A percentile compares a stretch with the other conserved stretches of the same genome.
phyloP scores from a whole-genome alignment of 2,113 vertebrate genomes.

The Gallinago media region DNA sequence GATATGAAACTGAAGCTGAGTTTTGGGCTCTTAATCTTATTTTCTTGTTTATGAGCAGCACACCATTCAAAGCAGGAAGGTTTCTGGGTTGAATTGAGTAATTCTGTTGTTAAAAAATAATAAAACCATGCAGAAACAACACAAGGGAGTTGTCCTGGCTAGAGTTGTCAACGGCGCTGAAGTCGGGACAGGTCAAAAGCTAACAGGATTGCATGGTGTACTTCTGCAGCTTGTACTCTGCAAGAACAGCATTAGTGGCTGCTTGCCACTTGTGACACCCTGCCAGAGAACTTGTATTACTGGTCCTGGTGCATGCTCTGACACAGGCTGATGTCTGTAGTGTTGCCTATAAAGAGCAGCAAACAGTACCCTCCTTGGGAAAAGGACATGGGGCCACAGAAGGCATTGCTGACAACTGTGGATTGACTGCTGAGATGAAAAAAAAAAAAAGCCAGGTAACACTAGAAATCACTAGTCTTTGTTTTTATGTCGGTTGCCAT shows the following conservation, averaged over 20 bases:
- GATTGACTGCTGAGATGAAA: background rate
- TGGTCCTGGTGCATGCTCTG: background rate
- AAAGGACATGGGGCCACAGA: background rate
- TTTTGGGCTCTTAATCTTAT: background rate
- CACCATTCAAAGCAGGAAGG: background rate
- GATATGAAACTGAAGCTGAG: background rate
- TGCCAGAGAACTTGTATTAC: background rate
- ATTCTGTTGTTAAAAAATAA: background rate
- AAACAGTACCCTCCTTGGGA: background rate
- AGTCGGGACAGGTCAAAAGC: background rate
- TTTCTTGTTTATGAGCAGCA: rapidly evolving
- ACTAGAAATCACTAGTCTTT: background rate
- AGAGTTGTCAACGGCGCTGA: background rate
- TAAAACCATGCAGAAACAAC: no score
- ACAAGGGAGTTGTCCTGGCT: background rate
- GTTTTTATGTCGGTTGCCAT: background rate
- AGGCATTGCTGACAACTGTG: background rate
- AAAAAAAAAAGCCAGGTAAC: background rate
- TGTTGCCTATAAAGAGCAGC: background rate
- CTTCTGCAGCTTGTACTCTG: background rate
- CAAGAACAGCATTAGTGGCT: background rate
- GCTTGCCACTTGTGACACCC: background rate
- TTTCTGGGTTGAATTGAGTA: background rate
- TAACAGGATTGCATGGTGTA: background rate
- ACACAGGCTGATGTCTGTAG: background rate